phyloP scores from a whole-genome alignment of 2,797 vertebrate genomes.

The Phataginus tetradactyla region DNA sequence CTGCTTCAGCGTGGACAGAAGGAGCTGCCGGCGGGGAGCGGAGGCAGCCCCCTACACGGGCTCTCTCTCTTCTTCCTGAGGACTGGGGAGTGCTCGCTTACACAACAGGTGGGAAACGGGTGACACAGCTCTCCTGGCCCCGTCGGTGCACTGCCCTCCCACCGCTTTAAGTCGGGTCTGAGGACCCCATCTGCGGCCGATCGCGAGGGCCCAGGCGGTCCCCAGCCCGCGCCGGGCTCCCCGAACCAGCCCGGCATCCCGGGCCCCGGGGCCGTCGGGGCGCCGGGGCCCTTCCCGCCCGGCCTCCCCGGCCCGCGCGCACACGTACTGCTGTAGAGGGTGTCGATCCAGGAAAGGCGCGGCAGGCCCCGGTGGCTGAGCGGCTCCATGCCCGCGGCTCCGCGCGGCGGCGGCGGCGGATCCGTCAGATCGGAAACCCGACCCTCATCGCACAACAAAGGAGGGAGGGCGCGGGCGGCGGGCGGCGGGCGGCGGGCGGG shows the following conservation, averaged over 20 bases:
- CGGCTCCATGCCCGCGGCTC: conserved; percentile 93
- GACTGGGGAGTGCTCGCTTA: not conserved
- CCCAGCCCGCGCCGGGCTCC: not conserved
- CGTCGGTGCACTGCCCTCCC: not conserved
- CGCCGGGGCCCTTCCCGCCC: not conserved
- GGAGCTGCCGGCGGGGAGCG: not conserved
- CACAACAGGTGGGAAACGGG: conserved; percentile 78
- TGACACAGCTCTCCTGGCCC: not conserved
- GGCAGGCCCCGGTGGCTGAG: conserved; percentile 95
- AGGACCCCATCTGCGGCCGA: not conserved
- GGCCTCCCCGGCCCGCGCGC: conserved; percentile 10
- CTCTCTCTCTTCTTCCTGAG: not conserved
- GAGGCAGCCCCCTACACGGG: not conserved
- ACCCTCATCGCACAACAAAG: conserved; percentile 87
- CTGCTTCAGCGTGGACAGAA: not conserved
- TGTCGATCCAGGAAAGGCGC: conserved; percentile 98
- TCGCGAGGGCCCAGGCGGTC: not conserved
- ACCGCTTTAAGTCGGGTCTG: not conserved
- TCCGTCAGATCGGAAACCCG: conserved; percentile 80
- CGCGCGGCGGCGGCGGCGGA: conserved; percentile 68
- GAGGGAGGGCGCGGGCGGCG: conserved; percentile 76
- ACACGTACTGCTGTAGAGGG: conserved; percentile 98
- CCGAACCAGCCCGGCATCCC: not conserved
- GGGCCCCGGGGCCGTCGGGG: not conserved
- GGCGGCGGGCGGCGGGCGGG: conserved; percentile 61